Percentiles rank a stretch among this genome's conserved stretches.
These are phyloP conservation scores for Orthosia incerta DNA, from an alignment of 2,888 invertebrate species.

Conservation along the genomic window DNA sequence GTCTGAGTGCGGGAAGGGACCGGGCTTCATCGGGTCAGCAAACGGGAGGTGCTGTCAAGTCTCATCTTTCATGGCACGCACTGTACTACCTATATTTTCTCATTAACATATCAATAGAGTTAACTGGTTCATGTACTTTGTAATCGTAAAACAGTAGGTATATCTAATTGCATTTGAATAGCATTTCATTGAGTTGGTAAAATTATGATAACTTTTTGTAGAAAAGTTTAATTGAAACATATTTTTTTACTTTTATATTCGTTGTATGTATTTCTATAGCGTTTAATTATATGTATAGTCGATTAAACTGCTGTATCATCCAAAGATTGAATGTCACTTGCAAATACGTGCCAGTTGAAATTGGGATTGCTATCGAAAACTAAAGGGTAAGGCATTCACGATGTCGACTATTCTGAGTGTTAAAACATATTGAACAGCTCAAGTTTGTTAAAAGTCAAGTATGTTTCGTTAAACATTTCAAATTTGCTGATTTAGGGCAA, in stretches of 20 bases:
- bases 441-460: neutral
- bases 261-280: no score
- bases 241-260: no score
- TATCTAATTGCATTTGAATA: slow-evolving; percentile 38
- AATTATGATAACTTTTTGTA: neutral
- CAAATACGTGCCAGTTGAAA: no score
- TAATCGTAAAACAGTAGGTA: slow-evolving; percentile 10
- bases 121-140: slow-evolving; percentile 24
- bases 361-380: neutral
- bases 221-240: neutral
- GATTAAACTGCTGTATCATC: no score
- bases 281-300: no score
- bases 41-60: no score
- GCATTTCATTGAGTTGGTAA: slow-evolving; percentile 5
- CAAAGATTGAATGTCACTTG: no score
- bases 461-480: neutral
- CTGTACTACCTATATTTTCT: slow-evolving; percentile 20
- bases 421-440: neutral
- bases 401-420: neutral
- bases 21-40: no score
- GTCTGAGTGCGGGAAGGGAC: no score
- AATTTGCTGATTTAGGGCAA: neutral
- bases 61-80: no score
- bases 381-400: neutral
- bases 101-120: slow-evolving; percentile 56